Evolutionary conservation across 2,113 vertebrate genomes (phyloP), one percentile per base, ranked within the genome.

Genomic region (Zingel zingel): DNA sequence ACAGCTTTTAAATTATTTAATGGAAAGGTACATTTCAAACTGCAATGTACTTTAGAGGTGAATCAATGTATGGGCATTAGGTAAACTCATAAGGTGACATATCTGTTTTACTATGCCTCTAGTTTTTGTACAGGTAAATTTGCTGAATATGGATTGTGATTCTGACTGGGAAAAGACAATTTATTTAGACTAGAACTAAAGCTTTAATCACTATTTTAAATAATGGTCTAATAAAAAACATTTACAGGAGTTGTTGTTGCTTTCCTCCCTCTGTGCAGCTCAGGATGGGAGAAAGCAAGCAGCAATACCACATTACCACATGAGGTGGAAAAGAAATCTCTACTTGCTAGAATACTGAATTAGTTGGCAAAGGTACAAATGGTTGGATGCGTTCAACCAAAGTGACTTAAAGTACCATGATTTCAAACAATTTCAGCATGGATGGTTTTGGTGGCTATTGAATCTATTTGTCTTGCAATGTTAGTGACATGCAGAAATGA

Each of bases 1-100:
- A 91, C 93, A 90, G 92, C 89, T 93, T 94, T 94, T 88, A 93
- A 93, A 93, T 94, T 16, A 93, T 94, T 94, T 91, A 92, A 91
- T 93, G 89, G 83, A 91, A 70, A 87, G 81, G 71, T 85, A 81
- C 43, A 87, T 85, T 90, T 85, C 79, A 74, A 88, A 93, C 81
- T 79, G 84, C 59, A 71, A 83, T 90, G 81, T 83, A 80, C 79
- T 77, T 72, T 62, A 68, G 14, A 68, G 78, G 39, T 50, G 53
- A 77, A 77, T 75, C 47, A 15, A 51, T 82, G 73, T 43, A 69
- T 64, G 39, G 36, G 30, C 65, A 53, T 39, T 64, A 77, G 25
- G 30, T 77, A 25, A 45, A 47, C 10, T 43, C 48, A 13, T 61
- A 25, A 58, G 18, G 65, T 6, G 11, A 21, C 30, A 25, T 15